Evolutionary conservation across 1,140 invertebrate species (phyloP).

Genomic region (Rhysida immarginata): DNA sequence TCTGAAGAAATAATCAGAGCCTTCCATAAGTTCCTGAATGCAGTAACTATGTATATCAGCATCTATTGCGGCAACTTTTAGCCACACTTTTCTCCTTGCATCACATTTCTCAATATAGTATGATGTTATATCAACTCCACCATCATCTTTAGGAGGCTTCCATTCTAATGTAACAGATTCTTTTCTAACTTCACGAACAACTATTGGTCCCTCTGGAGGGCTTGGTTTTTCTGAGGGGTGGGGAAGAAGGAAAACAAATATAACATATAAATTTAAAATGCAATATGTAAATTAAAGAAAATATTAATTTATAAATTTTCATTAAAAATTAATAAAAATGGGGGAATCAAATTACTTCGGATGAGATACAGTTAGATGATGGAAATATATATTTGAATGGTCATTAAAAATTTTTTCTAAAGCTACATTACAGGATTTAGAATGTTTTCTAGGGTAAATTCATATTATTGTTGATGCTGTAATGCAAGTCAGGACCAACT

Average conservation of each 20-base stretch:
- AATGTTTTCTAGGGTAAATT: too few species aligned
- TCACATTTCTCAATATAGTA: slow-evolving; percentile 70
- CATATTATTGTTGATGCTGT: too few species aligned
- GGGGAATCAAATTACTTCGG: too few species aligned
- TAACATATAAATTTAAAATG: too few species aligned
- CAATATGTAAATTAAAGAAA: too few species aligned
- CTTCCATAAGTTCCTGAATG: slow-evolving; percentile 57
- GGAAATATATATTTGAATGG: too few species aligned
- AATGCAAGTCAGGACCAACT: too few species aligned
- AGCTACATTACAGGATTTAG: too few species aligned
- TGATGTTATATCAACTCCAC: slow-evolving; percentile 56
- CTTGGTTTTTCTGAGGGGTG: slow-evolving; percentile 53
- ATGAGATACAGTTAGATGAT: too few species aligned
- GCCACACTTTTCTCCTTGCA: slow-evolving; percentile 47
- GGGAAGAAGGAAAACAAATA: neutral
- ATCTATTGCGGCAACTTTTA: slow-evolving; percentile 57
- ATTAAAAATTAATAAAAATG: too few species aligned
- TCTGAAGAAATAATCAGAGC: slow-evolving; percentile 67
- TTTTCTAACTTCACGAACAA: slow-evolving; percentile 52
- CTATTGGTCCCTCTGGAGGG: slow-evolving; percentile 57
- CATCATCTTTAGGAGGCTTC: slow-evolving; percentile 63
- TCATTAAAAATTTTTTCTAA: too few species aligned
- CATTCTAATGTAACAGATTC: slow-evolving; percentile 58
- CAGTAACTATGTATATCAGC: slow-evolving; percentile 50
- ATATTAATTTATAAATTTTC: too few species aligned